Percentiles rank a stretch among this genome's conserved stretches.
phyloP scores from a whole-genome alignment of 2,797 vertebrate genomes.

The Anguilla anguilla region DNA sequence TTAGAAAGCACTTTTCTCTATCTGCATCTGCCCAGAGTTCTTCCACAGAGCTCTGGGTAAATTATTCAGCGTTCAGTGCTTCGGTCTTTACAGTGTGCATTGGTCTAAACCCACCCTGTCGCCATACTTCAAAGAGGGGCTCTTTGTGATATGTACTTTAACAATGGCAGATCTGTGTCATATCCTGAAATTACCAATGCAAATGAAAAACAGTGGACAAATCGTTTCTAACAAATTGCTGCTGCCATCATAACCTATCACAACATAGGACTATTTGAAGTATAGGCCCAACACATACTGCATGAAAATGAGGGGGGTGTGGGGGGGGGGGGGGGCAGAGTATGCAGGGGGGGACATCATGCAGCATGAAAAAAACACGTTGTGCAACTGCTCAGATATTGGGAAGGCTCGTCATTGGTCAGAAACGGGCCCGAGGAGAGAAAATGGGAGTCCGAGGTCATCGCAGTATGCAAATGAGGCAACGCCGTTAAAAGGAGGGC shows the following conservation, averaged over 20 bases:
- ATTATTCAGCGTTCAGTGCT: constrained; percentile 15
- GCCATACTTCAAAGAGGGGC: neutral
- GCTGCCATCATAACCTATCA: neutral
- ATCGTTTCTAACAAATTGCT: neutral
- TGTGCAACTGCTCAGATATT: constrained; percentile 53
- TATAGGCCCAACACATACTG: neutral
- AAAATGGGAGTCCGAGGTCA: constrained; percentile 63
- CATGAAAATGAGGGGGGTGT: neutral
- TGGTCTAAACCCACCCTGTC: neutral
- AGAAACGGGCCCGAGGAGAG: constrained; percentile 55
- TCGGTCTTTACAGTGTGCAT: neutral
- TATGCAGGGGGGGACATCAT: neutral
- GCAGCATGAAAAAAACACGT: constrained; percentile 24
- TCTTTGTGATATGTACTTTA: neutral
- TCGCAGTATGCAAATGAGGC: constrained; percentile 78
- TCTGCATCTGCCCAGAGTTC: neutral
- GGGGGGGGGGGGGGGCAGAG: neutral
- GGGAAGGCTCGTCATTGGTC: constrained; percentile 41
- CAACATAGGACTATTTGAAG: neutral
- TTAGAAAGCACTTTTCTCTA: neutral
- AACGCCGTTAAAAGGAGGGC: constrained; percentile 63
- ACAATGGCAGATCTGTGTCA: neutral
- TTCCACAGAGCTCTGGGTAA: neutral
- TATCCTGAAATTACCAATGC: neutral
- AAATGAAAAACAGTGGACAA: neutral